Base-by-base conservation (phyloP, 2,113 vertebrate species). In the Sapajus apella region DNA sequence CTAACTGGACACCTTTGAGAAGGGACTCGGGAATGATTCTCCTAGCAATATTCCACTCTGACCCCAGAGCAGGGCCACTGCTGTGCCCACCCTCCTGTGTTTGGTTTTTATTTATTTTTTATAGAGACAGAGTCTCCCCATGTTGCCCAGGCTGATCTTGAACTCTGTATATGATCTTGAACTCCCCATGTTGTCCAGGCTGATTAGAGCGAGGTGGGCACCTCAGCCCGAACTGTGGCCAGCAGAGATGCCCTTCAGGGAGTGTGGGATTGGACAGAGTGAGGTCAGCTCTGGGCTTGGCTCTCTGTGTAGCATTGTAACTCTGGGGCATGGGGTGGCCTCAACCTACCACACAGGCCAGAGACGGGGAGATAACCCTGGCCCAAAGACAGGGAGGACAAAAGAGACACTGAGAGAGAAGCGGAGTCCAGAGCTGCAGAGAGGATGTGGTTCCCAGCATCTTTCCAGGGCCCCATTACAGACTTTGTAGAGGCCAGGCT, bases 181-280 rank as follows among this genome's bases (percentile, higher is more conserved):
- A 52, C 16, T 52, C 16, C 16, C 14, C 50, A 17, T 52, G 52
- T 52, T 52, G 52, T 52, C 52, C 52, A 52, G 52, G 52, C 52
- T 5, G 30, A 52, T 0, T 5, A 50, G 80, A 27, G 5, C 3
- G 12, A 40, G 17, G 6, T 6, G 8, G 61, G 17, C 11, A 6
- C 35, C 40, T 17, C 27, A 64, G 17, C 21, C 21, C 40, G 6
- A 11, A 23, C 6, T 58, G 0, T 35, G n/a, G 73, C 37, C 4
- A 64, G 8, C 30, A 20, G 21, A 35, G 47, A 10, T 68, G 55
- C 16, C 79, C 40, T 16, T 47, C 79, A 10, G 25, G 80, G 88
- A 64, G 40, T 47, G 75, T 77, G 32, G 32, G 47, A 2, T 55
- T 16, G 47, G 50, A 47, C 3, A 5, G 13, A 37, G 27, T 21